Evolutionary conservation across 37 sponge, comb jelly and placozoan species (phyloP), one percentile per base, ranked within the genome.

Genomic region (Cliona cf. orientalis): DNA sequence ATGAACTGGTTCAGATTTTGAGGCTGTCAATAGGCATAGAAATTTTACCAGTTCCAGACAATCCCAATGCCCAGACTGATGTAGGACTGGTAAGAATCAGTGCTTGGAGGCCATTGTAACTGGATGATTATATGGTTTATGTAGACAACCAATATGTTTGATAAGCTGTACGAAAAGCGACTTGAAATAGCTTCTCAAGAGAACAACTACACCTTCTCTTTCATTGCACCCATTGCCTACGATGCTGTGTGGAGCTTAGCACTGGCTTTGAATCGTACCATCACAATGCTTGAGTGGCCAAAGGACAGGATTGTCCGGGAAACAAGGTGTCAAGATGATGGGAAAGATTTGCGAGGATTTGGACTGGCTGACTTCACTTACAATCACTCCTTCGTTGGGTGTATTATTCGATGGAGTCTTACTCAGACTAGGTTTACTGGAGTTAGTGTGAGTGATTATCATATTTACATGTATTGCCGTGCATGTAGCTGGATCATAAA

Each of bases 201-300:
- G 14, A 49, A 61, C n/a, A 61, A 61, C 63, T 29, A 55, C 57
- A 49, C 31, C 33, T 31, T 28, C 34, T 5, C 6, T 5, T 29
- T 7, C 2, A 37, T 26, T 2, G 29, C 29, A 0, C 14, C 34
- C 19, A 0, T 66, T 12, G 76, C 84, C 14, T 84, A 76, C 37
- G 84, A 84, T 66, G 76, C 76, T 2, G 38, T 72, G 25, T 84
- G 84, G 84, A 36, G 69, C 22, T n/a, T 84, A n/a, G 84, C 84
- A 25, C 44, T 76, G 17, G 84, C 69, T 40, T 58, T 84, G 29
- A 72, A 84, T 53, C 33, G 31, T 32, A 67, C 65, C 14, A n/a
- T 23, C 6, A 42, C 28, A 0, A 63, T 72, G 73, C 25, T 61
- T 7, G 7, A 22, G 6, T 32, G 35, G 22, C 26, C 26, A 31